Evolutionary conservation across 2,113 vertebrate species (phyloP).

Genomic region (Sinosuthora webbiana): DNA sequence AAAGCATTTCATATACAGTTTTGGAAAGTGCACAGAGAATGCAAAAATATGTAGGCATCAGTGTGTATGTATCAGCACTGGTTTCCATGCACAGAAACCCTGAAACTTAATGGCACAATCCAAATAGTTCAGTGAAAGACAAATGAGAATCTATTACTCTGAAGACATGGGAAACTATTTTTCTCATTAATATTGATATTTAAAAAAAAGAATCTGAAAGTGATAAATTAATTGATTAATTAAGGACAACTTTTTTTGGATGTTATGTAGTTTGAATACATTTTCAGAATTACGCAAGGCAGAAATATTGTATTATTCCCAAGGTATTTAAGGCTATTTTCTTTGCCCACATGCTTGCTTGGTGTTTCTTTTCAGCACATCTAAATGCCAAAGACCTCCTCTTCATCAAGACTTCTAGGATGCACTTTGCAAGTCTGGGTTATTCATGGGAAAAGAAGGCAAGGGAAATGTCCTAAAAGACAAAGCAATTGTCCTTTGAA

Average conservation of each 20-base stretch:
- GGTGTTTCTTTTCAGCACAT: not conserved
- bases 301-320: not conserved
- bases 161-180: not conserved
- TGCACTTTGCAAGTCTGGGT: not conserved
- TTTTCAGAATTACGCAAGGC: not conserved
- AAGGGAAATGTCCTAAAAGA: not conserved
- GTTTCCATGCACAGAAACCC: not conserved
- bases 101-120: not conserved
- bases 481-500: not conserved
- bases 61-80: not conserved
- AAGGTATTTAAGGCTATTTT: not conserved
- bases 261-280: not conserved
- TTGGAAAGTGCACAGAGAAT: not conserved
- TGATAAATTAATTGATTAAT: not conserved
- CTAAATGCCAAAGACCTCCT: not conserved
- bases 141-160: not conserved
- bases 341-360: not conserved
- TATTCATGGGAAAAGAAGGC: not conserved
- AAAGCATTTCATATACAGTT: not conserved
- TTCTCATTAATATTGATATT: not conserved
- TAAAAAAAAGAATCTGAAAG: not conserved
- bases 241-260: rapidly evolving
- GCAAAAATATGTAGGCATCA: rapidly evolving
- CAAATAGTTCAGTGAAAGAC: not conserved
- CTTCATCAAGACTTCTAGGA: not conserved